Evolutionary conservation across 2,888 invertebrate species (phyloP), one percentile per base, ranked within the genome.

Genomic region (Antheraea assamensis): DNA sequence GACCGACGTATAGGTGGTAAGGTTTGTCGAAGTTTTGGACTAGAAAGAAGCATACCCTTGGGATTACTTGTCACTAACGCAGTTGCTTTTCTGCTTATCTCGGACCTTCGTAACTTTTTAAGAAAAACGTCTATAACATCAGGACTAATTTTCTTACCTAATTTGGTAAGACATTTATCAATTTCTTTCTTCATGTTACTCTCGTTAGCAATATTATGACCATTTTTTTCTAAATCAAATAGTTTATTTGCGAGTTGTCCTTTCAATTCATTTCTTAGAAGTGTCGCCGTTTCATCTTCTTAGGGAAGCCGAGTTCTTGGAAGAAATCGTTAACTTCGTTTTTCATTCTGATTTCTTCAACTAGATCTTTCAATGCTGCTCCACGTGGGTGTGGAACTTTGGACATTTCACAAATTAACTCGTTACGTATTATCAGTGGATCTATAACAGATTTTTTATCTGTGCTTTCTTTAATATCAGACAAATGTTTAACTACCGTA

Each of bases 291-390:
- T 58, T 77, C 73, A 19, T 78, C 70, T 24, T 78, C 42, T 80
- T 74, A 10, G 84, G 77, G 47, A 82, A 71, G 0, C 75, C 72
- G 30, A 83, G 58, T 27, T 83, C 79, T 71, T 86, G 76, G 19
- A 91, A 85, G 72, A 91, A 83, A 15, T 84, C 76, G 13, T 78
- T 76, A 19, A 92, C 81, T 79, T 90, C 90, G n/a, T 87, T 79
- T 31, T 83, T 85, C 73, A 92, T 76, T 73, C 87, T 79, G 52
- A 92, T 86, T 81, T 88, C 87, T 75, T 90, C 85, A 3, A 86
- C 85, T 80, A 89, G 87, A 35, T 87, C 82, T 75, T 81, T 79
- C 27, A 91, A 75, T 21, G 79, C 76, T 47, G 85, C 80, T 55
- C 85, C 78, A 47, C 77, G 76, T n/a, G 90, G 88, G 66, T 84